A percentile compares a stretch with the other conserved stretches of the same genome.
phyloP scores from a whole-genome alignment of 2,797 vertebrate species.

The Pogonophryne albipinna region DNA sequence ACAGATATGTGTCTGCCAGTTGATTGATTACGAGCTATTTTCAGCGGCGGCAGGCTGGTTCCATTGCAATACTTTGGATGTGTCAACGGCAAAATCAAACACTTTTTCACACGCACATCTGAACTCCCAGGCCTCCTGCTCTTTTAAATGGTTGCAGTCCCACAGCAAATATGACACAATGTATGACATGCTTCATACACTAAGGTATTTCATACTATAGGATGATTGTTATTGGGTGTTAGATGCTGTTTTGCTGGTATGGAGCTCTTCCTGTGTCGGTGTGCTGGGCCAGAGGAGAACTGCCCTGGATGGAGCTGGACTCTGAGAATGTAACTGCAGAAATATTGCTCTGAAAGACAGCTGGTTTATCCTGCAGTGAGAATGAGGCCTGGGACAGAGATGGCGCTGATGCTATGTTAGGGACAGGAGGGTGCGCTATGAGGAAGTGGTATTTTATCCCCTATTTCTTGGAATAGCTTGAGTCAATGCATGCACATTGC shows the following conservation, averaged over 20 bases:
- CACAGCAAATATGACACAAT: constrained; percentile 33
- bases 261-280: constrained; percentile 25
- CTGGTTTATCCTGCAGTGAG: constrained; percentile 24
- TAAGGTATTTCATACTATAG: constrained; percentile 26
- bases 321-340: constrained; percentile 29
- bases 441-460: neutral
- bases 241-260: constrained; percentile 18
- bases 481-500: neutral
- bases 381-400: constrained; percentile 18
- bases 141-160: constrained; percentile 5
- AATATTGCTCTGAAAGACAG: constrained; percentile 40
- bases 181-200: constrained; percentile 27
- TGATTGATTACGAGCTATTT: constrained; percentile 84
- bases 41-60: constrained; percentile 67
- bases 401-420: constrained; percentile 12
- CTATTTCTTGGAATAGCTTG: neutral
- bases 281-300: constrained; percentile 24
- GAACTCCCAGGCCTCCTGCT: constrained; percentile 46
- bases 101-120: constrained; percentile 68
- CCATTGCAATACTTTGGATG: constrained; percentile 70
- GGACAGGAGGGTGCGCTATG: neutral
- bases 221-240: constrained; percentile 26
- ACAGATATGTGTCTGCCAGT: constrained; percentile 83
- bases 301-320: constrained; percentile 29
- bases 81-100: constrained; percentile 77